phyloP scores from a whole-genome alignment of 2,797 vertebrate genomes.

The Melanotaenia parkinsoni region DNA sequence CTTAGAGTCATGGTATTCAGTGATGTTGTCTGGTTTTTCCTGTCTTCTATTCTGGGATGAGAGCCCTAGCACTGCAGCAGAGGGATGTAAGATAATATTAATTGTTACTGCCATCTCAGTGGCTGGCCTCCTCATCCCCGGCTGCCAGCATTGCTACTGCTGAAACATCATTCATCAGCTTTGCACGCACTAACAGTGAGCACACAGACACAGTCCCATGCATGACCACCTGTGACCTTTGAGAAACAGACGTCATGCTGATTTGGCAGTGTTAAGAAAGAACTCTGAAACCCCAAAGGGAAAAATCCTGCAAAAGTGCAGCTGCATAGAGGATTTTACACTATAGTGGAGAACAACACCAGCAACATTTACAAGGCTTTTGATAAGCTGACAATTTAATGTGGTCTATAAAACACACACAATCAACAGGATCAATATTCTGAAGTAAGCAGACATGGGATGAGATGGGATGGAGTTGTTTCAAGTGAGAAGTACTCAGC shows the following conservation, averaged over 20 bases:
- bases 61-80: conserved; percentile 45
- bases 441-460: background rate
- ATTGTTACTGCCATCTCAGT: conserved; percentile 70
- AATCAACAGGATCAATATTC: conserved; percentile 3
- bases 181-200: conserved; percentile 15
- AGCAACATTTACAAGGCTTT: conserved; percentile 11
- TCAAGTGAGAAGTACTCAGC: background rate
- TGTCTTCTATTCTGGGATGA: conserved; percentile 52
- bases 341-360: conserved; percentile 6
- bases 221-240: conserved; percentile 69
- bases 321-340: conserved; percentile 23
- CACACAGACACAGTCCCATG: conserved; percentile 25
- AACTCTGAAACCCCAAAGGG: conserved; percentile 33
- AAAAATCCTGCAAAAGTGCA: conserved; percentile 38
- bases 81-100: conserved; percentile 70
- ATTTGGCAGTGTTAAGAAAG: conserved; percentile 56
- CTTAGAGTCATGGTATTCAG: conserved; percentile 50
- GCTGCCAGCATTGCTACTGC: conserved; percentile 68
- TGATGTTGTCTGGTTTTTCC: conserved; percentile 21
- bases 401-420: background rate
- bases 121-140: conserved; percentile 57
- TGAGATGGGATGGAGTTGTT: background rate
- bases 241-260: conserved; percentile 60
- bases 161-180: conserved; percentile 68
- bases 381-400: background rate